Evolutionary conservation across 30 jellyfish, hydroid and myxozoan species (phyloP).

Genomic region (Haliclystus octoradiatus): DNA sequence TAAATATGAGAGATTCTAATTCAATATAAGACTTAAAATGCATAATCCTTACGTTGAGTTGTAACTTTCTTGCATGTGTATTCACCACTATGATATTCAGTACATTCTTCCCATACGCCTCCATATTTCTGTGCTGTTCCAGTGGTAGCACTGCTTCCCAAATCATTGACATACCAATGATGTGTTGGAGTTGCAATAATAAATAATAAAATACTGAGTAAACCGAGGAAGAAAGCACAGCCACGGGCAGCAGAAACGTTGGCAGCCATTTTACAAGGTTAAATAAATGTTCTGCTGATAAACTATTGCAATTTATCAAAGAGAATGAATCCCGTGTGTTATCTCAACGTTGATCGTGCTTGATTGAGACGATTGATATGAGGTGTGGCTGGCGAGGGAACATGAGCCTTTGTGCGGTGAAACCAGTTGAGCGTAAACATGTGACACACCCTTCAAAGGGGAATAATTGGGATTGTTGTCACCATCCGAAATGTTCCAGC

Average conservation of each 20-base stretch:
- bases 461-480: too few relatives aligned
- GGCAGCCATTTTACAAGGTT: slow-evolving; percentile 49
- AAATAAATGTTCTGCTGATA: too few relatives aligned
- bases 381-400: background rate
- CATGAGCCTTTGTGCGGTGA: background rate
- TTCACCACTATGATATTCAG: slow-evolving; percentile 26
- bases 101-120: slow-evolving; percentile 74
- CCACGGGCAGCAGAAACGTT: slow-evolving; percentile 43
- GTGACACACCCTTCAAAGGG: background rate
- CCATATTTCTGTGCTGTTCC: slow-evolving; percentile 30
- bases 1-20: too few relatives aligned
- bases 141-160: slow-evolving; percentile 1
- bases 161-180: slow-evolving; percentile 39
- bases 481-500: too few relatives aligned
- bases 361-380: background rate
- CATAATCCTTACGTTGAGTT: background rate
- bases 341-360: too few relatives aligned
- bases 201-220: slow-evolving; percentile 38
- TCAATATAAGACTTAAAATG: too few relatives aligned
- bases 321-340: too few relatives aligned
- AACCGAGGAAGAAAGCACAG: slow-evolving; percentile 54
- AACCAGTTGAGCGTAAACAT: slow-evolving; percentile 1
- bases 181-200: slow-evolving; percentile 76
- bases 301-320: too few relatives aligned
- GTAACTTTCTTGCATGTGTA: background rate